Conservation (phyloP, 1,140 invertebrate genomes). For the Leptopilina boulardi region DNA sequence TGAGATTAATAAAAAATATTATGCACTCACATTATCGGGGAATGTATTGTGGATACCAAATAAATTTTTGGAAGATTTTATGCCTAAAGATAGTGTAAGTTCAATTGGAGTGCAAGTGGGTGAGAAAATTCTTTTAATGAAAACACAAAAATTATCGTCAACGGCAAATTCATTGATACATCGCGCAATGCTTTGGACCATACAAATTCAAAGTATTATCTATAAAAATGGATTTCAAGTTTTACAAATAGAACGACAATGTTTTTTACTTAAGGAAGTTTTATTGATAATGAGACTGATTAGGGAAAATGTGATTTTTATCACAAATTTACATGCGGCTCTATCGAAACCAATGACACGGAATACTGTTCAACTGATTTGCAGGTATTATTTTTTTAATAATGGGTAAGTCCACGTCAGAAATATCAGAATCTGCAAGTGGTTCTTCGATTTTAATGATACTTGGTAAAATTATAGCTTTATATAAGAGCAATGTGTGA, state of each 20-base stretch:
- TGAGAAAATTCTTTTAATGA: conserved; percentile 61
- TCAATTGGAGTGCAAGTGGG: conserved; percentile 59
- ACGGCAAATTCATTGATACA: conserved; percentile 59
- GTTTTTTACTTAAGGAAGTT: conserved; percentile 81
- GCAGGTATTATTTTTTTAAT: conserved; percentile 65
- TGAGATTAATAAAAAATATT: conserved; percentile 87
- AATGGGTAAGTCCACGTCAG: too few relatives aligned
- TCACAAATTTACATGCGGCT: conserved; percentile 89
- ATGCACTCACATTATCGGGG: conserved; percentile 84
- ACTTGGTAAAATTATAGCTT: too few relatives aligned
- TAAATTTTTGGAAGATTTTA: conserved; percentile 79
- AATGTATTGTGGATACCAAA: conserved; percentile 89
- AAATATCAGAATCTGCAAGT: too few relatives aligned
- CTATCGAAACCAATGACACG: conserved; percentile 87
- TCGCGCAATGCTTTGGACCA: conserved; percentile 64
- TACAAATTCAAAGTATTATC: conserved; percentile 62
- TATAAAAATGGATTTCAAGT: conserved; percentile 72
- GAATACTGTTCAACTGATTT: conserved; percentile 84
- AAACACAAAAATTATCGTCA: conserved; percentile 60
- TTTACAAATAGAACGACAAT: conserved; percentile 81
- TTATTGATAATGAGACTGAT: conserved; percentile 80
- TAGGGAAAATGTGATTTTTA: conserved; percentile 79
- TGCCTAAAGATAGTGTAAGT: conserved; percentile 62
- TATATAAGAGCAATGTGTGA: too few relatives aligned
- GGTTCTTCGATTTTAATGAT: too few relatives aligned